Conservation (phyloP, 1,140 invertebrate genomes). For the Drosophila arawakana region DNA sequence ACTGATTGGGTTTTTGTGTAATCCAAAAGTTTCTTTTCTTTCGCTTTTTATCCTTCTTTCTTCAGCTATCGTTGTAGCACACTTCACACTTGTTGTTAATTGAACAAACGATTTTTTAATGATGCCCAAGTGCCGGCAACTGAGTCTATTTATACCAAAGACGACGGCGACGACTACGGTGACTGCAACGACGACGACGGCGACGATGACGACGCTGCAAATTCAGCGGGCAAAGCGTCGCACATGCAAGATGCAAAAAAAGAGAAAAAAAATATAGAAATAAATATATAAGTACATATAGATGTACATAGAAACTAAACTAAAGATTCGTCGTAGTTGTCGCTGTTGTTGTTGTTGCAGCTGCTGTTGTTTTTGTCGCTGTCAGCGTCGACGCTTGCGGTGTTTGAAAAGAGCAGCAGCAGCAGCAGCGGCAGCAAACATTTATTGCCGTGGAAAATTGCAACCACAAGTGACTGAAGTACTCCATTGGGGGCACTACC, state of each 20-base stretch:
- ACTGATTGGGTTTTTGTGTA: slow-evolving; percentile 38
- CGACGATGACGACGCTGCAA: slow-evolving; percentile 33
- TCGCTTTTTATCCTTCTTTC: slow-evolving; percentile 52
- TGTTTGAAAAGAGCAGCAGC: slow-evolving; percentile 26
- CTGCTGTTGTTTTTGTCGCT: neutral
- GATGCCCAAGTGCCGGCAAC: slow-evolving; percentile 80
- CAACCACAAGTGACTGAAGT: slow-evolving; percentile 9
- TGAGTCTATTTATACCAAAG: slow-evolving; percentile 82
- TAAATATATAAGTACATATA: slow-evolving; percentile 32
- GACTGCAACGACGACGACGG: slow-evolving; percentile 18
- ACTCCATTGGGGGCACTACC: neutral
- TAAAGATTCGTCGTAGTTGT: slow-evolving; percentile 64
- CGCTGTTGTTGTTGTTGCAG: slow-evolving; percentile 16
- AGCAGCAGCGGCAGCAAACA: slow-evolving; percentile 17
- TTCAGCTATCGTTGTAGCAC: slow-evolving; percentile 28
- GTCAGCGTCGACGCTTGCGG: no score
- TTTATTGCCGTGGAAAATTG: slow-evolving; percentile 32
- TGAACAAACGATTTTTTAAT: slow-evolving; percentile 83
- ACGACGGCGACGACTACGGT: slow-evolving; percentile 14
- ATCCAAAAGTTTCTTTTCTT: slow-evolving; percentile 48
- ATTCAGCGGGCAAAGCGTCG: slow-evolving; percentile 68
- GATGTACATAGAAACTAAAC: slow-evolving; percentile 62
- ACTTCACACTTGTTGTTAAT: slow-evolving; percentile 75
- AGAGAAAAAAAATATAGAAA: slow-evolving; percentile 35
- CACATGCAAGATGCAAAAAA: slow-evolving; percentile 73